A percentile compares a stretch with the other conserved stretches of the same genome.
Evolutionary conservation across 2,797 vertebrate species (phyloP).

Genomic region (Sebastes cheni): DNA sequence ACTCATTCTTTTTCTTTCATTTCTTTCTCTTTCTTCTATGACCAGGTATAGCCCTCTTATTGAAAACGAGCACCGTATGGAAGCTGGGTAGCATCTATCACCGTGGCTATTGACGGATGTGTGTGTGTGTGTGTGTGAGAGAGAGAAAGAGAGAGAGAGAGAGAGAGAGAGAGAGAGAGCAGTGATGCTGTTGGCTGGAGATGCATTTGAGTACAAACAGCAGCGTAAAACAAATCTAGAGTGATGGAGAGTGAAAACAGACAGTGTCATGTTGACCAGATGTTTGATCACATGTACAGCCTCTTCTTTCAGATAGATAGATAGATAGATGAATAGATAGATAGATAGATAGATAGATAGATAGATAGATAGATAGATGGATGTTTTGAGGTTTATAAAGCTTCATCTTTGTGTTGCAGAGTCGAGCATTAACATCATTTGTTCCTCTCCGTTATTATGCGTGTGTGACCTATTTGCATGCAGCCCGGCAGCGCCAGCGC

Average conservation of each 20-base stretch:
- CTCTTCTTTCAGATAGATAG: background rate
- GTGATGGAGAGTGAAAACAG: conserved; percentile 21
- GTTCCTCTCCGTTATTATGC: background rate
- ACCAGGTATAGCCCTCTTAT: conserved; percentile 45
- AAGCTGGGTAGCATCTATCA: conserved; percentile 33
- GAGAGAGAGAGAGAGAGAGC: background rate
- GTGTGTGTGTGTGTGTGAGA: conserved; percentile 13
- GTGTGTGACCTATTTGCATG: conserved; percentile 48
- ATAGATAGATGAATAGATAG: too few relatives aligned
- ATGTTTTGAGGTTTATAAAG: background rate
- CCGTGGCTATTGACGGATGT: conserved; percentile 18
- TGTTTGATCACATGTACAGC: conserved; percentile 9
- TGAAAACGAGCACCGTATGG: conserved; percentile 34
- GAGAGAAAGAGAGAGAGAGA: too few relatives aligned
- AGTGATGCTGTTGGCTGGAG: background rate
- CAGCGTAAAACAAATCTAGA: conserved; percentile 22
- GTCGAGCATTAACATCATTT: background rate
- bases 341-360: too few relatives aligned
- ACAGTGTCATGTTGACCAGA: conserved; percentile 28
- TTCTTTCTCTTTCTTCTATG: background rate
- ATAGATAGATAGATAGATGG: too few relatives aligned
- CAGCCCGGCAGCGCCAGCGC: conserved; percentile 23
- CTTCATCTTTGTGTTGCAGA: background rate
- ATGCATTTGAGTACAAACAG: conserved; percentile 35
- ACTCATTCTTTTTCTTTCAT: background rate